A percentile compares a stretch with the other conserved stretches of the same genome.
Evolutionary conservation across 2,888 invertebrate genomes (phyloP).

Genomic region (Argyresthia goedartella): DNA sequence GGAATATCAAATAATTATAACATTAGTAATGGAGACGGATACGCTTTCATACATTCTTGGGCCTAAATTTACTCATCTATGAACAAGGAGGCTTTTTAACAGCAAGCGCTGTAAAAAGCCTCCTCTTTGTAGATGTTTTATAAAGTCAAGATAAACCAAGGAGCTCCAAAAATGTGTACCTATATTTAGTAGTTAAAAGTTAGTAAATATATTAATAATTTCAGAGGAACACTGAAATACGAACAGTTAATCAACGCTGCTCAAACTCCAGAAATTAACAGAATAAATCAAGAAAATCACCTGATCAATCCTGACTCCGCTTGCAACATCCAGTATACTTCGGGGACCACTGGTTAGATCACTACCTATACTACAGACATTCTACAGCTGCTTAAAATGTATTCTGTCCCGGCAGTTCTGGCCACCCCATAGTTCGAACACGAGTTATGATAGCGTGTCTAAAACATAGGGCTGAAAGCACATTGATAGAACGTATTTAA

Average conservation of each 20-base stretch:
- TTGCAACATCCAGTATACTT: slow-evolving; percentile 87
- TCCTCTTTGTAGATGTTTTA: too few relatives aligned
- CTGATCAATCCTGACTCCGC: slow-evolving; percentile 75
- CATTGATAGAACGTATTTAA: not conserved
- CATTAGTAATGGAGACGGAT: too few relatives aligned
- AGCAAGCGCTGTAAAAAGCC: too few relatives aligned
- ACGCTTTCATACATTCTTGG: too few relatives aligned
- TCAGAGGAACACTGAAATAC: slow-evolving; percentile 44
- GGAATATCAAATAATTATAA: too few relatives aligned
- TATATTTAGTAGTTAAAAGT: too few relatives aligned
- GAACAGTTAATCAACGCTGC: slow-evolving; percentile 39
- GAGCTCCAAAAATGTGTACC: too few relatives aligned
- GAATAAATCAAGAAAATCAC: slow-evolving; percentile 37
- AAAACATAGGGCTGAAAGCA: too few relatives aligned
- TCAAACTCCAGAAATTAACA: slow-evolving; percentile 28
- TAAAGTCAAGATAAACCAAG: too few relatives aligned
- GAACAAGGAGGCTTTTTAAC: too few relatives aligned
- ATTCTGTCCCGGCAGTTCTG: not conserved
- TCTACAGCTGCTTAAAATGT: not conserved
- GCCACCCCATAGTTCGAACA: too few relatives aligned
- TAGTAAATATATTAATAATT: not conserved
- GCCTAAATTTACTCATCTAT: slow-evolving; percentile 62
- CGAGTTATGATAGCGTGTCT: too few relatives aligned
- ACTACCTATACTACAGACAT: not conserved
- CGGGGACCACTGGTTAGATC: slow-evolving; percentile 81